Evolutionary conservation across 2,888 invertebrate genomes (phyloP).

Genomic region (Acrocera orbiculus): DNA sequence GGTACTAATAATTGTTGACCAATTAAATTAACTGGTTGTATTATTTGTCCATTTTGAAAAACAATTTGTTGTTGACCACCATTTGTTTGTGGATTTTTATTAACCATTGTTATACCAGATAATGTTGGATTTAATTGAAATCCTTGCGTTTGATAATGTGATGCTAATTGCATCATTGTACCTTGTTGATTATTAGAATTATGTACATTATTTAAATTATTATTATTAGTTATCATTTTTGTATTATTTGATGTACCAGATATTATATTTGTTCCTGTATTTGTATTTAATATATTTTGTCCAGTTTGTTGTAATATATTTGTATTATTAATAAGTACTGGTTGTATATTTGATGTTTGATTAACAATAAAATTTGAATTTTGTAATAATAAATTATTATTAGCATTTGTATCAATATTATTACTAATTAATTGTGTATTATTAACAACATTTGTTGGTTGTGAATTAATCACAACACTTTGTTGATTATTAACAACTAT

Average conservation of each 20-base stretch:
- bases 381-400: constrained; percentile 14
- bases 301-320: constrained; percentile 13
- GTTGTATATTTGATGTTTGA: constrained; percentile 16
- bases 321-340: constrained; percentile 13
- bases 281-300: constrained; percentile 14
- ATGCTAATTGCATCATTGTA: constrained; percentile 28
- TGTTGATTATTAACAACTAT: constrained; percentile 11
- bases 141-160: constrained; percentile 51
- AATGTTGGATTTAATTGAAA: constrained; percentile 60
- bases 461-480: constrained; percentile 8
- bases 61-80: constrained; percentile 31
- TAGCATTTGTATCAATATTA: constrained; percentile 8
- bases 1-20: constrained; percentile 69
- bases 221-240: constrained; percentile 2
- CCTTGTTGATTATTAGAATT: constrained; percentile 24
- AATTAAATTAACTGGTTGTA: constrained; percentile 67
- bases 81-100: constrained; percentile 34
- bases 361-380: constrained; percentile 17
- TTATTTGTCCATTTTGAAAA: constrained; percentile 40
- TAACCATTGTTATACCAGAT: constrained; percentile 52
- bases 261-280: constrained; percentile 6
- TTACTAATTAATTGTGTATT: constrained; percentile 9
- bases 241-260: constrained; percentile 8
- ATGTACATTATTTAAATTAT: constrained; percentile 28
- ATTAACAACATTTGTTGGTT: constrained; percentile 4